Percentiles rank a stretch among this genome's conserved stretches.
phyloP scores from a whole-genome alignment of 2,797 vertebrate genomes.

The Typhlichthys eigenmanni region DNA sequence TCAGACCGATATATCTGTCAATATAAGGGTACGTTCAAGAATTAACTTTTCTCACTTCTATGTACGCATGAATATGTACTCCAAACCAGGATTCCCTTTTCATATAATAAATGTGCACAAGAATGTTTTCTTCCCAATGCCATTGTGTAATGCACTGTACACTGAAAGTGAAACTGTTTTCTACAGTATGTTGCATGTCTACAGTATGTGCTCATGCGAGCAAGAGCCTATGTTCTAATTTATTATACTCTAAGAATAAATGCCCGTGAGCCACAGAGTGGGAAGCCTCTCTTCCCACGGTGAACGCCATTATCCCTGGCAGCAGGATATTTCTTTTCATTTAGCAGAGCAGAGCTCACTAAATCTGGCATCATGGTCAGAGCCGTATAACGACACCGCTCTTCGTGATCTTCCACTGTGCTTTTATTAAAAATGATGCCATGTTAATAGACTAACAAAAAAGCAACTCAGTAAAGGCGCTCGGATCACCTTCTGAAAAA shows the following conservation, averaged over 20 bases:
- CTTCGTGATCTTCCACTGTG: constrained; percentile 49
- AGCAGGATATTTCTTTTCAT: constrained; percentile 51
- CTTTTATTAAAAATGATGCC: constrained; percentile 68
- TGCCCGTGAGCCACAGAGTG: constrained; percentile 10
- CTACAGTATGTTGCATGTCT: background rate
- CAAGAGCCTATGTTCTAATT: constrained; percentile 1
- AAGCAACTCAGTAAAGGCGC: constrained; percentile 39
- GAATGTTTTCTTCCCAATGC: background rate
- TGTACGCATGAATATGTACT: background rate
- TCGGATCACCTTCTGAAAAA: constrained; percentile 35
- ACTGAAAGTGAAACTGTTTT: background rate
- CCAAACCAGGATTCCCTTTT: background rate
- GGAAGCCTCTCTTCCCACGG: constrained; percentile 30
- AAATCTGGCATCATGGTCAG: constrained; percentile 29
- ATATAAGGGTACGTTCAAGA: background rate
- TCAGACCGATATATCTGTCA: background rate
- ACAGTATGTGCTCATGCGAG: constrained; percentile 2
- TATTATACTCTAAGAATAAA: constrained; percentile 28
- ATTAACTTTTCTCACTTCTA: constrained; percentile 3
- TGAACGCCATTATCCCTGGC: constrained; percentile 31
- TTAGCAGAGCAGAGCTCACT: constrained; percentile 49
- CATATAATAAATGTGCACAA: background rate
- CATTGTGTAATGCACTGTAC: background rate
- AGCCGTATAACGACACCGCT: constrained; percentile 23
- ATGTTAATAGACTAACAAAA: constrained; percentile 63